These are phyloP conservation scores for Coranthus polyacanthus DNA, from an alignment of 2,797 vertebrate genomes.

Conservation along the genomic window DNA sequence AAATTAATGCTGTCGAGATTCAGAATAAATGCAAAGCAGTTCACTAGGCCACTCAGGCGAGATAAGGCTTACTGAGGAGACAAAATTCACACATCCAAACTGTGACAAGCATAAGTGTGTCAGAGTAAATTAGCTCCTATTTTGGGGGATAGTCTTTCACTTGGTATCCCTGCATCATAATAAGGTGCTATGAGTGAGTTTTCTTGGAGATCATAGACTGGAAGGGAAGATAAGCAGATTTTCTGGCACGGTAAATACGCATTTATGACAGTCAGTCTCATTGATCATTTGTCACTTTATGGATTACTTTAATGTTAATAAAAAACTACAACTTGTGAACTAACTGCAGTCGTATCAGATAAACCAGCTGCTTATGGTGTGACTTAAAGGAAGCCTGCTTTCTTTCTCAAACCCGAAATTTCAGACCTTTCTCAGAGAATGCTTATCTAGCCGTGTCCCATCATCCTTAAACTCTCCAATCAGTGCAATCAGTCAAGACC, in stretches of 20 bases:
- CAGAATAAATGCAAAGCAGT: neutral
- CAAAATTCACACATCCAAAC: constrained; percentile 7
- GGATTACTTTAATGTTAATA: neutral
- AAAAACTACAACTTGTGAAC: neutral
- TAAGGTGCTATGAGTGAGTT: neutral
- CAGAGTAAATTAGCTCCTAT: constrained; percentile 14
- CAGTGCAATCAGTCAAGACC: constrained; percentile 66
- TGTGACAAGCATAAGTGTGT: constrained; percentile 13
- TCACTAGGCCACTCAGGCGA: constrained; percentile 1
- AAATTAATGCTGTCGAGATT: neutral
- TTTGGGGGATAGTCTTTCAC: neutral
- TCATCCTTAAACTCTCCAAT: constrained; percentile 67
- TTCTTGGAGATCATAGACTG: constrained; percentile 7
- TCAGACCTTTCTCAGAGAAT: constrained; percentile 32
- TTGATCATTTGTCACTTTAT: neutral
- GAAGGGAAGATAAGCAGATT: constrained; percentile 3
- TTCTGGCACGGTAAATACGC: neutral
- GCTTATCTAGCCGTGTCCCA: constrained; percentile 34
- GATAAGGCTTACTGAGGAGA: constrained; percentile 4
- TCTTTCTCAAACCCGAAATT: constrained; percentile 2
- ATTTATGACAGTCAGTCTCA: neutral
- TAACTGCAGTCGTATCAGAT: neutral
- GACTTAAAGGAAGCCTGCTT: neutral
- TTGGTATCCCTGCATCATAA: neutral
- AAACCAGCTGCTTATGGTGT: constrained; percentile 30